phyloP scores from a whole-genome alignment of 1,140 invertebrate genomes.

The Capitella teleta region DNA sequence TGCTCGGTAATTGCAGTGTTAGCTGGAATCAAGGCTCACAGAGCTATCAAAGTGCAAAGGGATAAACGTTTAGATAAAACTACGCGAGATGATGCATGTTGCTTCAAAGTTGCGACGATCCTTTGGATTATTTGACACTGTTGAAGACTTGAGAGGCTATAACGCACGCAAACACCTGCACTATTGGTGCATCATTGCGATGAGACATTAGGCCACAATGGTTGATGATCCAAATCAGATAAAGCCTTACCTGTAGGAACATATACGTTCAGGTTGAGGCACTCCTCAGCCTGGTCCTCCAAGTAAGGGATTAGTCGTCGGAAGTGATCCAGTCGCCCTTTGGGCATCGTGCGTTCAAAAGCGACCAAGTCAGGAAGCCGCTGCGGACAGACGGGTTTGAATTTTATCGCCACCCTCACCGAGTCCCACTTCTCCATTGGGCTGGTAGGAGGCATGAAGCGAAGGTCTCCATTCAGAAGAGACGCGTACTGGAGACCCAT shows the following conservation, averaged over 20 bases:
- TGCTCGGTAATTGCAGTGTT: no score
- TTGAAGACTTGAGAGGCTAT: no score
- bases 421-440: conserved; percentile 8
- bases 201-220: no score
- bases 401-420: conserved; percentile 2
- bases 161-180: no score
- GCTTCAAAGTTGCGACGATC: no score
- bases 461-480: conserved; percentile 1
- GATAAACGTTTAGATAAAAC: no score
- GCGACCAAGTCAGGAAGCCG: conserved; percentile 3
- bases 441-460: conserved; percentile 12
- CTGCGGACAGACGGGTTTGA: conserved; percentile 12
- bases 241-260: conserved; percentile 34
- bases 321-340: conserved; percentile 7
- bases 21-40: no score
- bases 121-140: no score
- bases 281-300: conserved; percentile 14
- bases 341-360: conserved; percentile 3
- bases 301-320: conserved; percentile 12
- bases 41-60: no score
- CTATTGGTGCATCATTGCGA: no score
- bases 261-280: conserved; percentile 16
- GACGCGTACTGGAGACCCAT: conserved; percentile 13
- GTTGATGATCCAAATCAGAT: no score
- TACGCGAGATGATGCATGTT: no score